Conservation (phyloP, 1,140 invertebrate species). For the Meloidogyne hapla region DNA sequence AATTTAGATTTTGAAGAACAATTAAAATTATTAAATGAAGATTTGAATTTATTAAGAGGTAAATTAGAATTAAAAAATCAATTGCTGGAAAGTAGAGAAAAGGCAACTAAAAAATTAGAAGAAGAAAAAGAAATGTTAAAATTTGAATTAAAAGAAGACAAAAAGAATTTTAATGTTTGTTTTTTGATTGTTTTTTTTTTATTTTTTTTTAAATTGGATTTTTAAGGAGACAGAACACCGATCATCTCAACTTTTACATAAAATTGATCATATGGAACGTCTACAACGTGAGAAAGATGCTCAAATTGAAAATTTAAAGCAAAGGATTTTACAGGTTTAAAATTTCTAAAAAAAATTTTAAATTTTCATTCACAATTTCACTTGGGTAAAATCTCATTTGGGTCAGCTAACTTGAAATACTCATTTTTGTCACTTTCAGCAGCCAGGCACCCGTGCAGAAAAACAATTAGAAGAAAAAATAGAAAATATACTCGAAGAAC, state of each 20-base stretch:
- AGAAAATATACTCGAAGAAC: constrained; percentile 44
- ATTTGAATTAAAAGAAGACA: constrained; percentile 42
- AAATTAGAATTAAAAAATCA: constrained; percentile 48
- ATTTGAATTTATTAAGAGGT: constrained; percentile 42
- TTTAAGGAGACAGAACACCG: constrained; percentile 39
- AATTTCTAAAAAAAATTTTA: background rate
- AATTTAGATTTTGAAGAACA: constrained; percentile 41
- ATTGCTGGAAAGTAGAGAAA: constrained; percentile 40
- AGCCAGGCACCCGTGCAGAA: constrained; percentile 38
- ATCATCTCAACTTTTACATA: constrained; percentile 37
- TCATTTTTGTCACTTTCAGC: constrained; percentile 2
- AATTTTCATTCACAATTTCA: too few species aligned
- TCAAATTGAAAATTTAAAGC: constrained; percentile 49
- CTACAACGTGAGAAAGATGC: constrained; percentile 43
- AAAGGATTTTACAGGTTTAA: constrained; percentile 26
- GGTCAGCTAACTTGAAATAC: too few species aligned
- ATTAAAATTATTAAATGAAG: constrained; percentile 49
- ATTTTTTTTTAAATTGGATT: background rate
- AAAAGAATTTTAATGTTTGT: constrained; percentile 36
- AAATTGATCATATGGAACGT: constrained; percentile 45
- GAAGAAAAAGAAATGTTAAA: constrained; percentile 42
- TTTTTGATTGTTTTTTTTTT: too few species aligned
- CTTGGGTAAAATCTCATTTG: too few species aligned
- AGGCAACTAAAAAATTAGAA: constrained; percentile 39
- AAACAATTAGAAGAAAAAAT: constrained; percentile 44